Conservation (phyloP, 2,113 vertebrate genomes). For the Recurvirostra avosetta region DNA sequence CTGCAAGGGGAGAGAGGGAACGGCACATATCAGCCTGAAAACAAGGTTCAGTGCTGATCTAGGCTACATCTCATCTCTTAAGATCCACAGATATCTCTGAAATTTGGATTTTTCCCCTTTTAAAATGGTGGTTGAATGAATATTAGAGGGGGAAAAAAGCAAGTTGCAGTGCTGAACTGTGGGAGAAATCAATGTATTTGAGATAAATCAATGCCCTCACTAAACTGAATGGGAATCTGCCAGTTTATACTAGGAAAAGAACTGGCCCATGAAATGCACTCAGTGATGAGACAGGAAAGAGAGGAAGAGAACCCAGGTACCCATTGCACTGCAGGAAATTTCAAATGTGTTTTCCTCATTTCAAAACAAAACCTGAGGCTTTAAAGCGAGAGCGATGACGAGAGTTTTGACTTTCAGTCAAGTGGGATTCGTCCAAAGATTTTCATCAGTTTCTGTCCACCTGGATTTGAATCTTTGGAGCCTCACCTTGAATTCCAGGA, state of each 20-base stretch:
- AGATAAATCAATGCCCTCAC: not conserved
- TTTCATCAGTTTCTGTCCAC: not conserved
- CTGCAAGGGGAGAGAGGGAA: not conserved
- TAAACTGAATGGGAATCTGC: not conserved
- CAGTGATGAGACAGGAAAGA: not conserved
- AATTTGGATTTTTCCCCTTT: not conserved
- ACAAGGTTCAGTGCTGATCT: not conserved
- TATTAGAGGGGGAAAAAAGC: too few relatives aligned
- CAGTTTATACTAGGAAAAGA: not conserved
- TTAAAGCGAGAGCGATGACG: not conserved
- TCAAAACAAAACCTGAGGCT: not conserved
- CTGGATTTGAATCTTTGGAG: not conserved
- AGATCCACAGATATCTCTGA: not conserved
- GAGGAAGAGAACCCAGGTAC: not conserved
- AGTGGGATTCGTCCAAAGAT: not conserved
- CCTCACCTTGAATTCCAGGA: constrained; percentile 45
- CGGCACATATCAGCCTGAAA: not conserved
- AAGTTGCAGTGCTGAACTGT: not conserved
- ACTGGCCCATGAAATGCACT: not conserved
- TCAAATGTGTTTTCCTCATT: not conserved
- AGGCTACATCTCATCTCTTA: not conserved
- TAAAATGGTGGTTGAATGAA: not conserved
- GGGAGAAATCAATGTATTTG: not conserved
- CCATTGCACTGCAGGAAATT: not conserved
- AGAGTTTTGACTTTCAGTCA: not conserved